Evolutionary conservation across 2,113 vertebrate species (phyloP).

Genomic region (Castor canadensis): DNA sequence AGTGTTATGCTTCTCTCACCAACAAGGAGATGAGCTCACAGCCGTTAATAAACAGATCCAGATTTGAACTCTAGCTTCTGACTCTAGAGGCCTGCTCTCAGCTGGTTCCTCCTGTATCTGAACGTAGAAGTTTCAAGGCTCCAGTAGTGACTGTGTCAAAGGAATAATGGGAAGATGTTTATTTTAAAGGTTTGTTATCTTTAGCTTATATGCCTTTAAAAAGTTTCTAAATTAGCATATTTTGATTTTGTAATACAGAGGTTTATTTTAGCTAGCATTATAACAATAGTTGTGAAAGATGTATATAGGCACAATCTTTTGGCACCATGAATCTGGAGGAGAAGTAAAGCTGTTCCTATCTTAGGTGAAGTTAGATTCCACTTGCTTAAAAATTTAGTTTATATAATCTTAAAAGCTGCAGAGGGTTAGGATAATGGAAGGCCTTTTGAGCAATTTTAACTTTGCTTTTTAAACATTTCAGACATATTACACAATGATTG

Average conservation of each 20-base stretch:
- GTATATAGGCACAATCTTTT: neutral
- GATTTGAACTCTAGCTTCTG: neutral
- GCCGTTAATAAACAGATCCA: neutral
- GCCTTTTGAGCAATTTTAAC: slow-evolving; percentile 4
- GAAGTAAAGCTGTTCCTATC: neutral
- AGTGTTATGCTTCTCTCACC: too few relatives aligned
- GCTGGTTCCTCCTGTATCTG: too few relatives aligned
- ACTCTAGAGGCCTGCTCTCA: too few relatives aligned
- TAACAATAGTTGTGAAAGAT: neutral
- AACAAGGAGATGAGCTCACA: neutral
- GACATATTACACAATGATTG: neutral
- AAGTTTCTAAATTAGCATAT: neutral
- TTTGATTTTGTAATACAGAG: neutral
- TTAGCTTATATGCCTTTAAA: neutral
- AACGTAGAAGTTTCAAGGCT: too few relatives aligned
- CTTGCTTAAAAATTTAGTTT: neutral
- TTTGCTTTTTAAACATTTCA: neutral
- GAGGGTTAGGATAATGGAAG: neutral
- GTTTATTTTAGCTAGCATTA: neutral
- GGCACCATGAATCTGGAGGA: neutral
- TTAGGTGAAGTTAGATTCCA: neutral
- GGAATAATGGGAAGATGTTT: too few relatives aligned
- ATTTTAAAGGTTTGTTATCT: too few relatives aligned
- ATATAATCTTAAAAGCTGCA: neutral
- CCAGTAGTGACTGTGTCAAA: too few relatives aligned